phyloP scores from a whole-genome alignment of 1,140 invertebrate species.

The Dendrolimus kikuchii region DNA sequence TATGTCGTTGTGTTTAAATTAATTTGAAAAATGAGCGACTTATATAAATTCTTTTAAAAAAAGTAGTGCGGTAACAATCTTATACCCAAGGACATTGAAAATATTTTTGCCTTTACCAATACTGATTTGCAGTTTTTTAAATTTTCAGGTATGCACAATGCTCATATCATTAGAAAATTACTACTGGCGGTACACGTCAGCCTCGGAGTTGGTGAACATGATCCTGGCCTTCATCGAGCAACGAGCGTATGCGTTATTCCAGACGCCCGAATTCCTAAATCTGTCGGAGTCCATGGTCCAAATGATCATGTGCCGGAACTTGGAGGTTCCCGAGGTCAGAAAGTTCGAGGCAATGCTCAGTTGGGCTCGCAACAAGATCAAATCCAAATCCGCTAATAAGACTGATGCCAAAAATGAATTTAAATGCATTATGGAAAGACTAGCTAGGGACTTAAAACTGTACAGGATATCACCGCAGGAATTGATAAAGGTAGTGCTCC shows the following conservation, averaged over 20 bases:
- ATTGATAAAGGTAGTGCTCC: slow-evolving; percentile 92
- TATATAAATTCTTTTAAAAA: no score
- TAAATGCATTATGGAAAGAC: slow-evolving; percentile 91
- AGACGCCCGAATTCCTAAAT: slow-evolving; percentile 86
- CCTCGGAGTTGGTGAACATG: slow-evolving; percentile 94
- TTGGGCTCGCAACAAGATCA: slow-evolving; percentile 90
- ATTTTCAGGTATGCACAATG: slow-evolving; percentile 88
- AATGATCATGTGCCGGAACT: slow-evolving; percentile 92
- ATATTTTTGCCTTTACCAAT: no score
- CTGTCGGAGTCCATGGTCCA: slow-evolving; percentile 96
- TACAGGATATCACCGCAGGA: slow-evolving; percentile 94
- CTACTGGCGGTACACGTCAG: slow-evolving; percentile 95
- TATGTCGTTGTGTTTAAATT: no score
- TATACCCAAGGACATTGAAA: no score
- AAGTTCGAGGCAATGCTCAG: slow-evolving; percentile 95
- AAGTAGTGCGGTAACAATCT: no score
- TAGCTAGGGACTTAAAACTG: slow-evolving; percentile 90
- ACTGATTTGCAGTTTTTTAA: background rate
- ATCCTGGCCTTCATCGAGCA: slow-evolving; percentile 93
- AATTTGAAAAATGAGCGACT: no score
- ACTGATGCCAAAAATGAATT: slow-evolving; percentile 91
- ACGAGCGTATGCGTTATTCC: slow-evolving; percentile 86
- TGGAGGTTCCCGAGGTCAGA: slow-evolving; percentile 90
- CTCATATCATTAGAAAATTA: slow-evolving; percentile 94
- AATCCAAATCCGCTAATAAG: slow-evolving; percentile 81